Evolutionary conservation across 1,140 invertebrate species (phyloP), one percentile per base, ranked within the genome.

Genomic region (Cylas formicarius): DNA sequence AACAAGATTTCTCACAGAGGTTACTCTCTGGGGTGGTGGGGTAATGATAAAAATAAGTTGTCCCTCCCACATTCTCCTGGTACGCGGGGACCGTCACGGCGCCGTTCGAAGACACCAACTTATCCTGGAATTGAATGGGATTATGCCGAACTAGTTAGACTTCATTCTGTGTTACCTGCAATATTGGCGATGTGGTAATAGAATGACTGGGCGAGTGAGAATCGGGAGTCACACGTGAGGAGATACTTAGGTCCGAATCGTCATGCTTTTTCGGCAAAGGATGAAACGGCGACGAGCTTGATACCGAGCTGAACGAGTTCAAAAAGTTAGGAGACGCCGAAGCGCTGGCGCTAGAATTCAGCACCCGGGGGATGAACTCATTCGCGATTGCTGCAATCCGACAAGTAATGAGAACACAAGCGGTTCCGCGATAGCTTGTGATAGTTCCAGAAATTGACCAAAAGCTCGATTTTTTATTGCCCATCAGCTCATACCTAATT

Each of bases 11-110:
- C 22, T 36, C 41, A 63, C 65, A 51, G 55, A 66, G 57, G n/a
- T 48, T 58, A 24, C 26, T 23, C 20, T 47, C 44, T 23, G 26
- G 21, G 44, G 56, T 63, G 21, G 67, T 66, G n/a, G 69, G 66
- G 18, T 69, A 65, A 36, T 69, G 71, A 60, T 91, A 95, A 69
- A 92, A 95, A 67, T 95, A 95, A 4, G 90, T 94, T 13, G 91
- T 94, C 14, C 91, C 91, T 31, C 87, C 87, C 46, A 93, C 87
- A 74, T 90, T 91, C 67, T 92, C 89, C 78, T 92, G 67, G 32
- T 53, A 55, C n/a, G 55, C 48, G 20, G 52, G 52, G 32, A 54
- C 29, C 10, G 19, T 33, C 3, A 29, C 17, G 5, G 39, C 17
- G 8, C 39, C 39, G 43, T 43, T 48, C 2, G 29, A 16, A 2